A percentile compares a stretch with the other conserved stretches of the same genome.
Conservation (phyloP, 2,113 vertebrate species). For the Nothocercus nigrocapillus region DNA sequence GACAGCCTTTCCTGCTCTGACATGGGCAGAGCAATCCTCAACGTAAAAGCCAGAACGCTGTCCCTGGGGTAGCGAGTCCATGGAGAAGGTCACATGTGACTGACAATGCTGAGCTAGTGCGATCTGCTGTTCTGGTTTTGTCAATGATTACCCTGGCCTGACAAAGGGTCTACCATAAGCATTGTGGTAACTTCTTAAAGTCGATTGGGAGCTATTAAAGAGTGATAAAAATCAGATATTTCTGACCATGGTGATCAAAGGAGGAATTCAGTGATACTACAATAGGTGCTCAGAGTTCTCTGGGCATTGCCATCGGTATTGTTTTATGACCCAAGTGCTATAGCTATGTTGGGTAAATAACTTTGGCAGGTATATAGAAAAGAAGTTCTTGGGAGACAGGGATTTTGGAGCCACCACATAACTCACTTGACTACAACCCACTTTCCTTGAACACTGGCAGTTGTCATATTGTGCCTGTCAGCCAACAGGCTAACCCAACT, state of each 20-base stretch:
- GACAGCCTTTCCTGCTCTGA: background rate
- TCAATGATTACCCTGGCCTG: constrained; percentile 71
- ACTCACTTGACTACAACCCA: background rate
- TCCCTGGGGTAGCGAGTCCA: background rate
- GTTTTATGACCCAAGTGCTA: constrained; percentile 73
- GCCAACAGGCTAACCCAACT: background rate
- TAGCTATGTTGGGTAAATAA: constrained; percentile 42
- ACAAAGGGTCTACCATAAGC: constrained; percentile 63
- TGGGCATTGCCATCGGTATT: constrained; percentile 59
- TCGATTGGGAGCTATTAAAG: constrained; percentile 67
- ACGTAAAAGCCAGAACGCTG: background rate
- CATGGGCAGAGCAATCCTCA: background rate
- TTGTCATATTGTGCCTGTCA: background rate
- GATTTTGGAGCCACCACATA: background rate
- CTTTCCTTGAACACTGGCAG: background rate
- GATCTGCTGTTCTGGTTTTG: constrained; percentile 52
- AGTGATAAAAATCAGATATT: constrained; percentile 77
- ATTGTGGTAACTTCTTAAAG: constrained; percentile 69
- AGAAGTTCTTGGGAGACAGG: background rate
- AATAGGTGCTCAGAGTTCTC: constrained; percentile 64
- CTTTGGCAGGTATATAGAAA: constrained; percentile 7
- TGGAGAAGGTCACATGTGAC: constrained; percentile 12
- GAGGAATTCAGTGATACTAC: constrained; percentile 69
- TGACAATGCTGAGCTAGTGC: constrained; percentile 11
- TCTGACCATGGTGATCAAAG: constrained; percentile 70